These are phyloP conservation scores for Sitta europaea DNA, from an alignment of 2,113 vertebrate genomes.

Conservation along the genomic window DNA sequence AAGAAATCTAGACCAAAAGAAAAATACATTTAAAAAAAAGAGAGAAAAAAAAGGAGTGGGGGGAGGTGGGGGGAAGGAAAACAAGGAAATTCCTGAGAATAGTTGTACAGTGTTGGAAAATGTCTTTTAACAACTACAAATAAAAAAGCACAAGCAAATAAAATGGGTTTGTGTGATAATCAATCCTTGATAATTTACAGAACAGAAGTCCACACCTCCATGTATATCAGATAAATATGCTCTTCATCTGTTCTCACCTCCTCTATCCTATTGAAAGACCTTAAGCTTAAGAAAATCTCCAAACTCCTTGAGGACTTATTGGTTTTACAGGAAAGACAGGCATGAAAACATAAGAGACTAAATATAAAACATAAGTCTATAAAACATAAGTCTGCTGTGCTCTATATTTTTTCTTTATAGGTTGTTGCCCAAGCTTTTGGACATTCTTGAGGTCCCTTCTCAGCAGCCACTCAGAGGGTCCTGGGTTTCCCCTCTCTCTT, in stretches of 20 bases:
- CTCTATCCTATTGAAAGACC: not conserved
- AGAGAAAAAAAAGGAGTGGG: not conserved
- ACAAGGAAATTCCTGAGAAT: not conserved
- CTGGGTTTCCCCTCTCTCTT: not conserved
- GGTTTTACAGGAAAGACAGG: not conserved
- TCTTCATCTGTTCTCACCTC: not conserved
- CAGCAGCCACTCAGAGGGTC: rapidly evolving
- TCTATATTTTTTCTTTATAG: not conserved
- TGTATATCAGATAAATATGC: not conserved
- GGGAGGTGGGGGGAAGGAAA: rapidly evolving
- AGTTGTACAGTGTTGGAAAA: not conserved
- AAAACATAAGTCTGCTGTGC: not conserved
- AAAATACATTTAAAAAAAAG: not conserved
- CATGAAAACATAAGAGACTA: not conserved
- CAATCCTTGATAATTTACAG: not conserved
- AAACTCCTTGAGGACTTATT: not conserved
- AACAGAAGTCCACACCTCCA: not conserved
- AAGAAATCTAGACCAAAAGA: not conserved
- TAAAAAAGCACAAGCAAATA: not conserved
- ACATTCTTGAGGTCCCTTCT: not conserved
- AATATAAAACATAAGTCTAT: too few relatives aligned
- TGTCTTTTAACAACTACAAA: not conserved
- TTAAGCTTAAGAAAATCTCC: not conserved
- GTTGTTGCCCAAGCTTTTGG: not conserved
- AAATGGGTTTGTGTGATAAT: not conserved